Evolutionary conservation across 2,797 vertebrate genomes (phyloP).

Genomic region (Pampus argenteus): DNA sequence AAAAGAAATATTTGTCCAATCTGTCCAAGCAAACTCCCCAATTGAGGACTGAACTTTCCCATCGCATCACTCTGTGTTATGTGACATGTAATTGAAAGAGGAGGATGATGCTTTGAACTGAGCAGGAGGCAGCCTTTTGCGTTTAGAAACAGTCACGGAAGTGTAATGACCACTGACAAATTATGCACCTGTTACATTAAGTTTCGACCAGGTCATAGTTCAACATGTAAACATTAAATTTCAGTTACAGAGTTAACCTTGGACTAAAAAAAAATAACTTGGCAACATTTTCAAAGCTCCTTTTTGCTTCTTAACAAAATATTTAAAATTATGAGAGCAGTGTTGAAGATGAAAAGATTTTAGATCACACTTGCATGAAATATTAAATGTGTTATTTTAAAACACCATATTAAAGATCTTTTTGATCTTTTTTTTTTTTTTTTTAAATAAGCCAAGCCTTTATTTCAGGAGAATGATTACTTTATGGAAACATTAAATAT

Average conservation of each 20-base stretch:
- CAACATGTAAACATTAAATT: slow-evolving; percentile 36
- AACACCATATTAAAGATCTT: slow-evolving; percentile 45
- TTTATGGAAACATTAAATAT: slow-evolving; percentile 71
- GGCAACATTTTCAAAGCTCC: slow-evolving; percentile 52
- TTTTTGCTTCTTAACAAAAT: slow-evolving; percentile 43
- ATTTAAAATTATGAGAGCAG: slow-evolving; percentile 32
- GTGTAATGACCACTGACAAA: slow-evolving; percentile 52
- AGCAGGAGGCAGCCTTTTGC: slow-evolving; percentile 40
- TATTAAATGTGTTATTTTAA: slow-evolving; percentile 56
- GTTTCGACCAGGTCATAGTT: slow-evolving; percentile 28
- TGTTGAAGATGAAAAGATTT: slow-evolving; percentile 45
- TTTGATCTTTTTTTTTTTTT: slow-evolving; percentile 48
- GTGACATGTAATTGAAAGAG: slow-evolving; percentile 69
- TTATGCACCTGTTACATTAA: slow-evolving; percentile 58
- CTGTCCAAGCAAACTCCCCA: slow-evolving; percentile 83
- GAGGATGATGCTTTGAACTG: slow-evolving; percentile 67
- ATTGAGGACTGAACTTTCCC: slow-evolving; percentile 84
- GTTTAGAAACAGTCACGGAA: slow-evolving; percentile 29
- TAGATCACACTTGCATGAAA: slow-evolving; percentile 34
- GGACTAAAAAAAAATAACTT: slow-evolving; percentile 51
- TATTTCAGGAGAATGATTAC: slow-evolving; percentile 66
- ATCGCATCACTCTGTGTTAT: slow-evolving; percentile 72
- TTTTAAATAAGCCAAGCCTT: slow-evolving; percentile 43
- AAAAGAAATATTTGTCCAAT: slow-evolving; percentile 88
- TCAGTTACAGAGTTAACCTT: slow-evolving; percentile 11